Evolutionary conservation across 1,140 invertebrate species (phyloP).

Genomic region (Macrosteles quadrilineatus): DNA sequence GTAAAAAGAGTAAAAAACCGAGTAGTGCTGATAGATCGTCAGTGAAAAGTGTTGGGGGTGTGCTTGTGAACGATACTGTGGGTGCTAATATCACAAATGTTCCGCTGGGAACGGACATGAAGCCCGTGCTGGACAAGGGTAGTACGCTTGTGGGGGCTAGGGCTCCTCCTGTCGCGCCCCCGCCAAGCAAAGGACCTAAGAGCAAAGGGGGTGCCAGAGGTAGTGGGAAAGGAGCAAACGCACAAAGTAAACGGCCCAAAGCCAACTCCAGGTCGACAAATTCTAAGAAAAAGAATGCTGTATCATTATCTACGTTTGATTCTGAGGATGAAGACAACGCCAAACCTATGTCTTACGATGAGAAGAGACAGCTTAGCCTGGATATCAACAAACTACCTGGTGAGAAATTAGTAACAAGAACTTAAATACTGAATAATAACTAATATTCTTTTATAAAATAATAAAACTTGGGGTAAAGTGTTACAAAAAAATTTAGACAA

Average conservation of each 20-base stretch:
- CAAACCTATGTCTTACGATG: constrained; percentile 99
- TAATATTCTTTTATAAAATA: too few relatives aligned
- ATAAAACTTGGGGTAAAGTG: too few relatives aligned
- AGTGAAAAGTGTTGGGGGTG: constrained; percentile 25
- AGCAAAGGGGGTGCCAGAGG: constrained; percentile 55
- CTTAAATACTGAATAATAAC: too few relatives aligned
- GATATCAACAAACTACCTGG: constrained; percentile 99
- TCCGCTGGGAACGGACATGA: constrained; percentile 55
- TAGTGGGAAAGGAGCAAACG: constrained; percentile 53
- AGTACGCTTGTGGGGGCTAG: constrained; percentile 12
- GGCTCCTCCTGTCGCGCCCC: constrained; percentile 40
- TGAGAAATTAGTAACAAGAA: too few relatives aligned
- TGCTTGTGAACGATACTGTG: constrained; percentile 55
- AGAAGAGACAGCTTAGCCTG: constrained; percentile 96
- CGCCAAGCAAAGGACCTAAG: constrained; percentile 55
- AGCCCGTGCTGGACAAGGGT: constrained; percentile 51
- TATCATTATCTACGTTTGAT: constrained; percentile 62
- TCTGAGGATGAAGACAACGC: constrained; percentile 97
- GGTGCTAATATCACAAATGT: constrained; percentile 54
- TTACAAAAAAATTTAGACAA: too few relatives aligned
- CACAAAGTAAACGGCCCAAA: constrained; percentile 62
- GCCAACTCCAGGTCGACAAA: constrained; percentile 49
- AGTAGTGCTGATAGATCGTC: constrained; percentile 44
- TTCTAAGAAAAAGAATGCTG: constrained; percentile 44
- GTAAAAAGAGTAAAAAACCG: constrained; percentile 55